A percentile compares a stretch with the other conserved stretches of the same genome.
These are phyloP conservation scores for Chlorodrepanis virens DNA, from an alignment of 2,113 vertebrate genomes.

Conservation along the genomic window DNA sequence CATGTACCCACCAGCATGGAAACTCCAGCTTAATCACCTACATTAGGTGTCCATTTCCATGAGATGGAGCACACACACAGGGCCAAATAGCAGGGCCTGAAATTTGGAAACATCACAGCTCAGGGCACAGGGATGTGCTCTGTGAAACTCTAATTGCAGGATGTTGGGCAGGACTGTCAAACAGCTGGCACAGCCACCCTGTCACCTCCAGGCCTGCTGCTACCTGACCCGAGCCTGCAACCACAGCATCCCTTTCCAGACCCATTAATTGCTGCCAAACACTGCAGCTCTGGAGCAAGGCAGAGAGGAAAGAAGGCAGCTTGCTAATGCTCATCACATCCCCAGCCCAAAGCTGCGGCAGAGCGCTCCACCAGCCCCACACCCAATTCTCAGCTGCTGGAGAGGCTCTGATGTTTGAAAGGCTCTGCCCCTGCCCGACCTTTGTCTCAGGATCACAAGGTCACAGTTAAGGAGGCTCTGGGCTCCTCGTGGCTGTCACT, in stretches of 20 bases:
- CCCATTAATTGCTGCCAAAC: conserved; percentile 18
- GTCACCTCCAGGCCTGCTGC: conserved; percentile 12
- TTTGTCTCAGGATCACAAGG: neutral
- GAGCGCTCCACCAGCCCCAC: neutral
- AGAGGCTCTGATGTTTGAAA: neutral
- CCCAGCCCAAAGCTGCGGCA: accelerated
- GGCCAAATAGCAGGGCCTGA: neutral
- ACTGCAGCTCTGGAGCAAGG: neutral
- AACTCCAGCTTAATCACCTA: neutral
- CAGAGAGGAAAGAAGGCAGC: neutral
- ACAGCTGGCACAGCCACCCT: conserved; percentile 17
- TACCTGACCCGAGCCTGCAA: neutral
- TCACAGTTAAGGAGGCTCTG: accelerated
- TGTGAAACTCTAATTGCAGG: neutral
- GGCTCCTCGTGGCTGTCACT: neutral
- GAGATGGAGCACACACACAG: neutral
- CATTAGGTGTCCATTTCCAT: neutral
- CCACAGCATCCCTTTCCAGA: neutral
- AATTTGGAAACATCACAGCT: conserved; percentile 26
- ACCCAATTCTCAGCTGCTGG: neutral
- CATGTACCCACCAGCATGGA: accelerated
- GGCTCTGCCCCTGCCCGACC: neutral
- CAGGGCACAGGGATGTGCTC: neutral
- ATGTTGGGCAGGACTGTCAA: neutral
- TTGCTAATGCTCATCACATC: neutral